Conservation (phyloP, 2,113 vertebrate genomes). For the Phoxinus phoxinus region DNA sequence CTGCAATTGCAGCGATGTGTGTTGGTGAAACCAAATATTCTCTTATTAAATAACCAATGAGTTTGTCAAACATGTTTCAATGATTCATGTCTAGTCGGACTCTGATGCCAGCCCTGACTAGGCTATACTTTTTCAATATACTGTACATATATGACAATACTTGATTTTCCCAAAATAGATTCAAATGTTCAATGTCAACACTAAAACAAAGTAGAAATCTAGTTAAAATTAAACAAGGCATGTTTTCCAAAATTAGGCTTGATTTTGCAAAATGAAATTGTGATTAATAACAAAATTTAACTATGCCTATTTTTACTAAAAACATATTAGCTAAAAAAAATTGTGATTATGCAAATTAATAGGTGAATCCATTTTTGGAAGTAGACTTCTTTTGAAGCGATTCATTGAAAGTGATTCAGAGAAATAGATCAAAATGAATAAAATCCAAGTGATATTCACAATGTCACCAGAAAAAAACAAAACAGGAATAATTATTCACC, state of each 20-base stretch:
- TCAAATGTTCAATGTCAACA: too few species aligned
- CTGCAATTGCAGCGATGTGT: conserved; percentile 54
- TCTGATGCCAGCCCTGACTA: not conserved
- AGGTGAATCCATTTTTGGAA: not conserved
- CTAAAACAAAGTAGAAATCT: too few species aligned
- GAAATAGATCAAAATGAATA: not conserved
- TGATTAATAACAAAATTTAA: too few species aligned
- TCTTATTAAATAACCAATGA: conserved; percentile 72
- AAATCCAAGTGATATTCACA: not conserved
- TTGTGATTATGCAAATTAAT: too few species aligned
- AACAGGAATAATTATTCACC: not conserved
- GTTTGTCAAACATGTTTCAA: conserved; percentile 59
- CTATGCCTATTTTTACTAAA: too few species aligned
- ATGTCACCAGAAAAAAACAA: not conserved
- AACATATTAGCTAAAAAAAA: too few species aligned
- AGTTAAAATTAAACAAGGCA: too few species aligned
- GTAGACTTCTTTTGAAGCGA: not conserved
- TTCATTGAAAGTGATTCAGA: not conserved
- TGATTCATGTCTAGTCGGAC: conserved; percentile 56
- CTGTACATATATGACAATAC: too few species aligned
- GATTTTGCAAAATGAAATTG: too few species aligned
- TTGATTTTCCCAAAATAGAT: too few species aligned
- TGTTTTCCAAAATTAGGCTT: too few species aligned
- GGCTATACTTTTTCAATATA: too few species aligned
- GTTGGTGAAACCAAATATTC: conserved; percentile 61